Percentiles rank a stretch among this genome's conserved stretches.
phyloP scores from a whole-genome alignment of 2,888 invertebrate species.

The Dasysyrphus tricinctus region DNA sequence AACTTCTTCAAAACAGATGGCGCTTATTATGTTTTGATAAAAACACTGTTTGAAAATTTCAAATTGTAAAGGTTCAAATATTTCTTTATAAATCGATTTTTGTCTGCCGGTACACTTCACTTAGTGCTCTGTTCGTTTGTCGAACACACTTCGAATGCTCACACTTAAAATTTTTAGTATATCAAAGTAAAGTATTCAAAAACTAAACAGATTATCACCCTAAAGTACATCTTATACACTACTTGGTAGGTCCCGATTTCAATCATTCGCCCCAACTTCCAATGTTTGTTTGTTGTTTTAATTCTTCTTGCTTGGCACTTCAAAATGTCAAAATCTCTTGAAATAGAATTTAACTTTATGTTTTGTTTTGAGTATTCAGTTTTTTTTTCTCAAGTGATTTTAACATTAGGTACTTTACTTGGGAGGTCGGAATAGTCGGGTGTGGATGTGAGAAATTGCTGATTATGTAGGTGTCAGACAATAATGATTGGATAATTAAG shows the following conservation, averaged over 20 bases:
- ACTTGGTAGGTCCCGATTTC: constrained; percentile 54
- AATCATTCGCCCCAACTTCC: constrained; percentile 23
- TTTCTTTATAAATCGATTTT: too few relatives aligned
- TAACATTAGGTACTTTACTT: constrained; percentile 21
- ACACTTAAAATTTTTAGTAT: too few relatives aligned
- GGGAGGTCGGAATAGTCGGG: constrained; percentile 46
- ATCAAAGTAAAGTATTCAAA: background rate
- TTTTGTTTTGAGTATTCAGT: constrained; percentile 27
- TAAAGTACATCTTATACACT: background rate
- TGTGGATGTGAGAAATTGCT: constrained; percentile 23
- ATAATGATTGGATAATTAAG: background rate
- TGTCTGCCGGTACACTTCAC: too few relatives aligned
- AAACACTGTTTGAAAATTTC: too few relatives aligned
- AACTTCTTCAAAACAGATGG: too few relatives aligned
- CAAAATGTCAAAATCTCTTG: constrained; percentile 63
- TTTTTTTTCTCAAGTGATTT: constrained; percentile 54
- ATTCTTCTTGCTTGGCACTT: constrained; percentile 57
- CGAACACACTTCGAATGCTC: too few relatives aligned
- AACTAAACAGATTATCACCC: background rate
- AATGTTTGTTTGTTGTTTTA: constrained; percentile 62
- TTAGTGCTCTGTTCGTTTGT: too few relatives aligned
- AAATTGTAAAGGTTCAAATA: too few relatives aligned
- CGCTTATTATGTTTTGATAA: too few relatives aligned
- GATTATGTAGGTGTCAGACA: constrained; percentile 54
- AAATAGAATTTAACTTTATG: constrained; percentile 61